Evolutionary conservation across 2,113 vertebrate genomes (phyloP).

Genomic region (Papio anubis): DNA sequence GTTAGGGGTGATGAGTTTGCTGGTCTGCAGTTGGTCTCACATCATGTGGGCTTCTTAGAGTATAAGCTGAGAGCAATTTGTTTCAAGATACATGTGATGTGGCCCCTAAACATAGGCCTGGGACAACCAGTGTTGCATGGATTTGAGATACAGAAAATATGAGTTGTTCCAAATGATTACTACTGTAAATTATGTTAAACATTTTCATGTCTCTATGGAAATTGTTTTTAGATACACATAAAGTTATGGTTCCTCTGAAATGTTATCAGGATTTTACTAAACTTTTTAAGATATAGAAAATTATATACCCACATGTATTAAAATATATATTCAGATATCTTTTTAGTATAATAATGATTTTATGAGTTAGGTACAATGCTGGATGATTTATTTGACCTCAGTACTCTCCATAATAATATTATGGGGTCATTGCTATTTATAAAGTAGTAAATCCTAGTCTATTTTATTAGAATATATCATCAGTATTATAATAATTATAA

Average conservation of each 20-base stretch:
- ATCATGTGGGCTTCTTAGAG: background rate
- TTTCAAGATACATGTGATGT: background rate
- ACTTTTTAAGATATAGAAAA: background rate
- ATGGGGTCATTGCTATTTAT: background rate
- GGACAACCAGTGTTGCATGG: background rate
- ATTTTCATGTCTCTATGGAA: background rate
- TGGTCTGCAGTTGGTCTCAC: background rate
- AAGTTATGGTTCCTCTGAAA: background rate
- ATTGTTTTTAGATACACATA: background rate
- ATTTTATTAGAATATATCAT: background rate
- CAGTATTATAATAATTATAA: background rate
- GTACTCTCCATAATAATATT: background rate
- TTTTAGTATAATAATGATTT: background rate
- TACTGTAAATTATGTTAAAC: background rate
- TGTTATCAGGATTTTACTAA: background rate
- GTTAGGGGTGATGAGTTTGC: too few relatives aligned
- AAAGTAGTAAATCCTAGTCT: background rate
- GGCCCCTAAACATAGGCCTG: background rate
- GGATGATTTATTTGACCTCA: background rate
- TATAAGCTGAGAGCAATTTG: background rate
- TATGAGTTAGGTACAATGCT: background rate
- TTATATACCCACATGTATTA: background rate
- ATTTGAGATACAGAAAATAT: background rate
- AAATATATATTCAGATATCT: background rate
- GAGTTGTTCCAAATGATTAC: background rate